Evolutionary conservation across 2,888 invertebrate genomes (phyloP), one percentile per base, ranked within the genome.

Genomic region (Drosophila conformis): DNA sequence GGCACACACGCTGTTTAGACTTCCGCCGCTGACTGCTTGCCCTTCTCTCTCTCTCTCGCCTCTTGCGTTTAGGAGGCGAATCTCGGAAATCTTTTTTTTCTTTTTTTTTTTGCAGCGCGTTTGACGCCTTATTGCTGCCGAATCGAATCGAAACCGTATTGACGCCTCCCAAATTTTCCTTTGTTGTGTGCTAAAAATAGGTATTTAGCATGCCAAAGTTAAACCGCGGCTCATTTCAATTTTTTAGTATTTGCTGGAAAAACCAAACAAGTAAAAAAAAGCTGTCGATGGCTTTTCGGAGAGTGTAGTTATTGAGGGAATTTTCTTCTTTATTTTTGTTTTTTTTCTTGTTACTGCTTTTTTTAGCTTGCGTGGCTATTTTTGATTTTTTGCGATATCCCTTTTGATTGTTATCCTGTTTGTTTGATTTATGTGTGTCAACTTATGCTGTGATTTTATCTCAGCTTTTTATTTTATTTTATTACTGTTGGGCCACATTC

Each of bases 181-280:
- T 73, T 74, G 68, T 76, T 59, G 51, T 68, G 70, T 59, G 82
- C 83, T 90, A 90, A 83, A 90, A 91, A 91, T 91, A 89, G 83
- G 76, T 75, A 79, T 91, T 91, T 60, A 63, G 66, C 86, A 80
- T 86, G 81, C 82, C 84, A 87, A 38, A n/a, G 76, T 76, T 79
- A 63, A 75, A 73, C 69, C 69, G 63, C 66, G 73, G 78, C 70
- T 75, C 76, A 75, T 76, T 80, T 78, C 62, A 40, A 80, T 69
- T 73, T 87, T 87, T 72, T 65, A 73, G 74, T 81, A 70, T 81
- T 82, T 73, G 76, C 82, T 89, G 90, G 85, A 85, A 85, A 87
- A 71, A 54, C 35, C 40, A 74, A 56, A 49, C 25, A 46, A 8
- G 4, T 4, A 2, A 2, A 46, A 25, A 42, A 46, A 73, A 69